Base-by-base conservation (phyloP, 2,888 invertebrate genomes). In the Colostygia pectinataria region DNA sequence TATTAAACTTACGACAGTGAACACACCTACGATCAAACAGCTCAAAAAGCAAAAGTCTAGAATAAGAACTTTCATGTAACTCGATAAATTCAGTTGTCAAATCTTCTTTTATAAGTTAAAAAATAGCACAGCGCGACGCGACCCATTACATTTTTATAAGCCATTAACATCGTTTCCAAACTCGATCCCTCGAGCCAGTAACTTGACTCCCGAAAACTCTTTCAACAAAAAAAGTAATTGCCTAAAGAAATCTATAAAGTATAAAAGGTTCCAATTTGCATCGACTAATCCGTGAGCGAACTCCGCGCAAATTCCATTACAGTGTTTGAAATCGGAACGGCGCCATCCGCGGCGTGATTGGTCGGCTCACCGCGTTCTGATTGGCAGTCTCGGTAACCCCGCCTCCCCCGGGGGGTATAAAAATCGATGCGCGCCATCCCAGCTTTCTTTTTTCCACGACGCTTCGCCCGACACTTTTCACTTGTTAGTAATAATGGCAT, bases 261-360 rank as follows among this genome's bases (percentile, higher is more conserved):
- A 65, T 67, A 71, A 70, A 74, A 70, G 65, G 62, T 60, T 62
- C 65, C 62, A 79, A 86, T 83, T 80, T 81, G 77, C 77, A 74
- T 75, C 66, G 70, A 68, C 65, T 86, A 86, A 89, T 88, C 87
- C 83, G 46, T 31, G 68, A 67, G 61, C 71, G 71, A 74, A 80
- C 77, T 74, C 79, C 78, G 79, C 76, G 77, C 75, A 86, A 89
- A 89, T 89, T 89, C 89, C 89, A 89, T 89, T 88, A 89, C 88
- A 83, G 78, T 57, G 76, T 78, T 82, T 74, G 66, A 80, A 80
- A 81, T 76, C 75, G 80, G 77, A 82, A 83, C 75, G 77, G 68
- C 77, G 77, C 57, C 73, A 71, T 75, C 75, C 74, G 66, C 74
- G 70, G 62, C 70, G 77, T 78, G 83, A 89, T 89, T 89, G 89